Percentiles rank a stretch among this genome's conserved stretches.
Conservation (phyloP, 2,888 invertebrate species). For the Himalopsyche anomala region DNA sequence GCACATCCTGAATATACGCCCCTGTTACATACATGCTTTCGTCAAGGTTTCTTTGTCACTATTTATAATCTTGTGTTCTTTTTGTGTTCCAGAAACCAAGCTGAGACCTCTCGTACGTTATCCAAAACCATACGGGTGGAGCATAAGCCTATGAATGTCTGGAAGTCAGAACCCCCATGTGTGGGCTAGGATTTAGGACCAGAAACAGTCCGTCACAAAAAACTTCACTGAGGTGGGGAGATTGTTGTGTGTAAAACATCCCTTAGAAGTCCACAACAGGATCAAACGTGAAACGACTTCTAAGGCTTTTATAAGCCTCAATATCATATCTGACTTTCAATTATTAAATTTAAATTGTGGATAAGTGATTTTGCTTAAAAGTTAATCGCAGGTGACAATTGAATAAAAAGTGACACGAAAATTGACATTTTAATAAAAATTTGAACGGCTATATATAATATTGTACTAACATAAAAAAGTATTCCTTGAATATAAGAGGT, state of each 20-base stretch:
- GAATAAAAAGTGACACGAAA: background rate
- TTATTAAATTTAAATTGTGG: background rate
- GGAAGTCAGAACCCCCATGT: conserved; percentile 85
- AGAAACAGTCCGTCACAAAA: conserved; percentile 98
- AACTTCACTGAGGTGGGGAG: conserved; percentile 97
- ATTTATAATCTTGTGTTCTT: background rate
- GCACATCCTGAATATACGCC: no score
- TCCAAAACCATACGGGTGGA: conserved; percentile 64
- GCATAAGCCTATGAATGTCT: conserved; percentile 69
- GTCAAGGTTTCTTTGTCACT: background rate
- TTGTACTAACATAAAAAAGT: background rate
- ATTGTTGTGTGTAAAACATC: conserved; percentile 82
- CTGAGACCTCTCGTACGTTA: conserved; percentile 23
- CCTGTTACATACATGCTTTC: no score
- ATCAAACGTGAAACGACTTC: background rate
- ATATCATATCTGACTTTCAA: background rate
- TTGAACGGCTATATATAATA: background rate
- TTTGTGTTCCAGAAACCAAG: conserved; percentile 35
- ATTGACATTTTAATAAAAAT: background rate
- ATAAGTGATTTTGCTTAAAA: background rate
- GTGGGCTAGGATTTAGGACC: conserved; percentile 96
- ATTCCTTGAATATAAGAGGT: conserved; percentile 19
- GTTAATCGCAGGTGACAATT: background rate
- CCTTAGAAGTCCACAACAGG: conserved; percentile 65
- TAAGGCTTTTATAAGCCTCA: background rate